Evolutionary conservation across 2,888 invertebrate species (phyloP), one percentile per base, ranked within the genome.

Genomic region (Synanthedon formicaeformis): DNA sequence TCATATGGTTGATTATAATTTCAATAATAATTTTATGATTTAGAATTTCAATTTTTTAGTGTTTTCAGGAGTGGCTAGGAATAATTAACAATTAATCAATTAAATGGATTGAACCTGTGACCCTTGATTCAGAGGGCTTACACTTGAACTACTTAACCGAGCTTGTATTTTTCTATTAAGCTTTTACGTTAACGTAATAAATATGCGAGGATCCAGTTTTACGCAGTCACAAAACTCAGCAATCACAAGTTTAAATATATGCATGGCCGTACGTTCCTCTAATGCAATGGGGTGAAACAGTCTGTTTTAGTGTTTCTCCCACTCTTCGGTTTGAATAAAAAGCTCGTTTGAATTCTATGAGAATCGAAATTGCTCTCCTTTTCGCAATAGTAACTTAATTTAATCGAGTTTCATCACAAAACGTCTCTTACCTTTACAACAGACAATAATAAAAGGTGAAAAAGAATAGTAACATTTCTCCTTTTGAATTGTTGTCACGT

Each of bases 331-430:
- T 84, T 84, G 84, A 83, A 85, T 85, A 85, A 85, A 85, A 84
- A 78, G 75, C 81, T 85, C 85, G 83, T 86, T 85, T 85, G 81
- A 81, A 86, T 85, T 82, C 85, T 79, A 84, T 79, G 83, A 76
- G 84, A 81, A 85, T 86, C 80, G 83, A 72, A 84, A 83, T 82
- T 78, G 82, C 78, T 79, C 81, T 78, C 78, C 75, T 81, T 83
- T 80, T 78, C 78, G 75, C 78, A 72, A 80, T 81, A 80, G 77
- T 83, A 84, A 83, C 84, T 85, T 85, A 84, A 84, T 84, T 84
- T 84, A 83, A 86, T 84, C 81, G 84, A 75, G 76, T 77, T 72
- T 72, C 75, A 76, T 85, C 79, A 78, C 72, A 75, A 74, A 73
- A 75, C 74, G 54, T 52, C 57, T 75, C 69, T 77, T 71, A 75